Percentiles rank a stretch among this genome's conserved stretches.
Evolutionary conservation across 2,888 invertebrate genomes (phyloP).

Genomic region (Villa cingulata): DNA sequence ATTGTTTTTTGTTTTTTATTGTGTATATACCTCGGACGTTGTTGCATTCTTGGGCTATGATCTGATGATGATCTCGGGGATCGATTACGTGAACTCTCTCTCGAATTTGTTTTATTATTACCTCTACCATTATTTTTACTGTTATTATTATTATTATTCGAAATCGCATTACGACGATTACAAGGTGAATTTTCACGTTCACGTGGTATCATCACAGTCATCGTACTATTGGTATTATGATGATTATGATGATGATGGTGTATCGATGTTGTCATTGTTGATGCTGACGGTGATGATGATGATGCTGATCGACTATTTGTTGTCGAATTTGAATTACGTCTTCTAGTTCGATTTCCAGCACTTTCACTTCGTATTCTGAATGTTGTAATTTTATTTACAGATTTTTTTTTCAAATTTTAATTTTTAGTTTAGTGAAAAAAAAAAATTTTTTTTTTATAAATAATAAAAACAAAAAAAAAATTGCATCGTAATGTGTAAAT

Average conservation of each 20-base stretch:
- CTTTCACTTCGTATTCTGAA: conserved; percentile 18
- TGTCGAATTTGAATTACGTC: conserved; percentile 38
- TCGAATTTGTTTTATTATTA: conserved; percentile 25
- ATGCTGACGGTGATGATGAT: not conserved
- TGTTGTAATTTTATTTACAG: not conserved
- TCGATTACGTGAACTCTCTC: conserved; percentile 29
- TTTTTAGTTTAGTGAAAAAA: no score
- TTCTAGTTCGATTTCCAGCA: conserved; percentile 22
- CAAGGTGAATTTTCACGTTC: conserved; percentile 35
- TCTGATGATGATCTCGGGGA: conserved; percentile 11
- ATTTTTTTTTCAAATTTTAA: no score
- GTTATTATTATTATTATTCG: no score
- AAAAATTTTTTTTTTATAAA: no score
- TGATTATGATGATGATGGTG: no score
- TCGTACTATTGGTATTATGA: no score
- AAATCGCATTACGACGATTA: conserved; percentile 29
- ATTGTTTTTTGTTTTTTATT: no score
- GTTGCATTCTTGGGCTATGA: not conserved
- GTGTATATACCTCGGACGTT: conserved; percentile 16
- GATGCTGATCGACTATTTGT: conserved; percentile 23
- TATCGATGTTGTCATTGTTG: conserved; percentile 31
- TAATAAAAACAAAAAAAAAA: no score
- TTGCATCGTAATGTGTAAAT: no score
- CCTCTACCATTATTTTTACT: no score
- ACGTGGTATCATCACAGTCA: no score